Evolutionary conservation across 2,888 invertebrate genomes (phyloP), one percentile per base, ranked within the genome.

Genomic region (Cheilosia soror): DNA sequence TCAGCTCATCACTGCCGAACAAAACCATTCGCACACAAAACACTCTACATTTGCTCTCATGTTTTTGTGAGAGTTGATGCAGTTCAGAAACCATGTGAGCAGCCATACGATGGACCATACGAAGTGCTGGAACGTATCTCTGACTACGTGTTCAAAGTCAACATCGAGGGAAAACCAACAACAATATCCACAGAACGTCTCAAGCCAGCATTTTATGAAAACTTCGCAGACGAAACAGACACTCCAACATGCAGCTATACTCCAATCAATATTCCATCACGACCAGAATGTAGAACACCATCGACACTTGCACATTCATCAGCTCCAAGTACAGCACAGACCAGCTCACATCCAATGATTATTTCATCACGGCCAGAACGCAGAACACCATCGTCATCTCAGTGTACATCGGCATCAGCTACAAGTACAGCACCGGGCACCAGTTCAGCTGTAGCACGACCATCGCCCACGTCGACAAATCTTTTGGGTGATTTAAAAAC

Each of bases 91-190:
- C 83, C 83, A 9, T 71, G 60, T 3, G 69, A 83, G 53, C 87
- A 71, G 42, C 83, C 86, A 9, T 87, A 86, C 57, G 27, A 62
- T 5, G 87, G 87, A 31, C 84, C 82, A 33, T 85, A 53, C 53
- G 55, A 79, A 65, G 71, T 87, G 2, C 15, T 82, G 20, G 68
- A 75, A 37, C 73, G 55, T 15, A 69, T 65, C 9, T 69, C 47
- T 2, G 58, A 58, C 40, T 51, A 31, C n/a, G n/a, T 55, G 13
- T 73, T 63, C 53, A 63, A 55, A 9, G n/a, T 73, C 3, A 44
- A 73, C 44, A 31, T 63, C 20, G n/a, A 73, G 0, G 73, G 73
- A 53, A 31, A 20, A 15, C 55, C 44, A n/a, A 55, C 55, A 44
- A 65, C 57, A 31, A 73, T 73, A 33, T 73, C 55, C 9, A 63